Evolutionary conservation across 1,140 invertebrate species (phyloP).

Genomic region (Pentalonia nigronervosa): DNA sequence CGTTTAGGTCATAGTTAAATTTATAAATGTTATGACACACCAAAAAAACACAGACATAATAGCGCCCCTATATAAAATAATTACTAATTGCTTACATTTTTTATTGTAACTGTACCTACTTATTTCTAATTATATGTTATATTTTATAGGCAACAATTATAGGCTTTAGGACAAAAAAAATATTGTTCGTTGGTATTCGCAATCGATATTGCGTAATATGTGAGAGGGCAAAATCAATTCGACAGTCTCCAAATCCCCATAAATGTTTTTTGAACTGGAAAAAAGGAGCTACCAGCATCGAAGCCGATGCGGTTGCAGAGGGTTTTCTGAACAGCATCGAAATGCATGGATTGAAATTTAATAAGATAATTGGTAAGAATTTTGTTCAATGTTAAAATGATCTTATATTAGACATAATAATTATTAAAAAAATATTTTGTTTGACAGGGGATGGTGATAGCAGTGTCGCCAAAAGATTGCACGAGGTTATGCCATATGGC

Average conservation of each 20-base stretch:
- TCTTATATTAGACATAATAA: background rate
- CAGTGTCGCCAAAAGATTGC: constrained; percentile 20
- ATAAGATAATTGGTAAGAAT: background rate
- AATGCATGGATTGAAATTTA: constrained; percentile 60
- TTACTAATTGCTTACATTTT: too few relatives aligned
- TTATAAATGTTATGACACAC: too few relatives aligned
- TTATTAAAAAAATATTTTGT: background rate
- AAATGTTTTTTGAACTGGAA: constrained; percentile 60
- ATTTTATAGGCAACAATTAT: constrained; percentile 61
- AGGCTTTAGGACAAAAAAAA: constrained; percentile 62
- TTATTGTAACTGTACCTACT: too few relatives aligned
- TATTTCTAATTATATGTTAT: too few relatives aligned
- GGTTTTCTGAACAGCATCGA: constrained; percentile 61
- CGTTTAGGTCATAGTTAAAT: too few relatives aligned
- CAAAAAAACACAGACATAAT: too few relatives aligned
- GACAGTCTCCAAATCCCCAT: constrained; percentile 4
- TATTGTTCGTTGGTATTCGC: constrained; percentile 63
- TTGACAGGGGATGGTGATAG: constrained; percentile 27
- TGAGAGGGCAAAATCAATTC: background rate
- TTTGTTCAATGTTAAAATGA: background rate
- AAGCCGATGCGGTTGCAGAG: constrained; percentile 61
- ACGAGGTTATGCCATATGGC: constrained; percentile 10
- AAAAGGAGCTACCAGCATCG: constrained; percentile 61
- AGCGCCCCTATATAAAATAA: too few relatives aligned
- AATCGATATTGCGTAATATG: constrained; percentile 64